phyloP scores from a whole-genome alignment of 2,797 vertebrate genomes.

The Percopsis omiscomaycus region DNA sequence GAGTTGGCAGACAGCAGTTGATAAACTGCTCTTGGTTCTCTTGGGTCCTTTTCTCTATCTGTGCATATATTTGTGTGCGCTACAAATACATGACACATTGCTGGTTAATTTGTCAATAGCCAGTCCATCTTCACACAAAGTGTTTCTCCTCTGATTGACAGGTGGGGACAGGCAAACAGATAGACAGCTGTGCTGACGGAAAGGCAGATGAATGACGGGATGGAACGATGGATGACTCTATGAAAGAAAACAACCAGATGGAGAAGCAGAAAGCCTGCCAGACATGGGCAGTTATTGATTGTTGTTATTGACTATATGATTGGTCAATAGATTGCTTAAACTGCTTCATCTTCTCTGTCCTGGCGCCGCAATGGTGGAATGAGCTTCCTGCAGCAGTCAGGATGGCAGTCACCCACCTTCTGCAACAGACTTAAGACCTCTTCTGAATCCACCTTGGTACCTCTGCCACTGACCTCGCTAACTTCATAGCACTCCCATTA shows the following conservation, averaged over 20 bases:
- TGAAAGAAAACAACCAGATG: slow-evolving; percentile 31
- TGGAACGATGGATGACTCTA: neutral
- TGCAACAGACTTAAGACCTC: too few relatives aligned
- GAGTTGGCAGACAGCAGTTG: neutral
- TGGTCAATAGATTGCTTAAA: slow-evolving; percentile 47
- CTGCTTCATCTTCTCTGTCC: slow-evolving; percentile 32
- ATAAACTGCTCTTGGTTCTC: neutral
- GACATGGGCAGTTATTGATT: slow-evolving; percentile 42
- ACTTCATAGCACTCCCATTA: too few relatives aligned
- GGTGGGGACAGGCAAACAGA: neutral
- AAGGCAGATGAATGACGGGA: slow-evolving; percentile 4
- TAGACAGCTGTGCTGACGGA: neutral
- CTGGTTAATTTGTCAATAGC: too few relatives aligned
- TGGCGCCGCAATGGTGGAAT: too few relatives aligned
- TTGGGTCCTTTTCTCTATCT: neutral
- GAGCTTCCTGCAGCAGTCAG: too few relatives aligned
- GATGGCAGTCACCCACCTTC: too few relatives aligned
- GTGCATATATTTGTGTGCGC: neutral
- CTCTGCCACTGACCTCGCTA: too few relatives aligned
- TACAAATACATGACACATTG: neutral
- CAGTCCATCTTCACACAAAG: too few relatives aligned
- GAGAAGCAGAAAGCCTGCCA: slow-evolving; percentile 41
- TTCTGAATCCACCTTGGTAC: too few relatives aligned
- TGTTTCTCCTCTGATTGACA: neutral
- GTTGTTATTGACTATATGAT: slow-evolving; percentile 56